These are phyloP conservation scores for Hyperoplus lanceolatus DNA, from an alignment of 2,797 vertebrate species.

Conservation along the genomic window DNA sequence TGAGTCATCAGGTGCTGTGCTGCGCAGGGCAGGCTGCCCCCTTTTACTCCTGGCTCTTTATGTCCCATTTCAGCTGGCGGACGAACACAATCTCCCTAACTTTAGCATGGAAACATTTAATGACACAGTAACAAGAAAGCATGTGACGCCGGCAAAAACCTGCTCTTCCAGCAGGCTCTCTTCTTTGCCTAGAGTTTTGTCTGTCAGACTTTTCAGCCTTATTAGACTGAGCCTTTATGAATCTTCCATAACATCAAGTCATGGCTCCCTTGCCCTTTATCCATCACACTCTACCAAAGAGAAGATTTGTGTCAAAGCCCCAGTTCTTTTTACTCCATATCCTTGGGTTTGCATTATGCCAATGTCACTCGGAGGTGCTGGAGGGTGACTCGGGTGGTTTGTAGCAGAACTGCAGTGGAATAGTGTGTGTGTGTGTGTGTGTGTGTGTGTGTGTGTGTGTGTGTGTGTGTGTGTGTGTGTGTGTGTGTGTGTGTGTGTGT, in stretches of 20 bases:
- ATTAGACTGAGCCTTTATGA: conserved; percentile 76
- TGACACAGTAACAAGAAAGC: conserved; percentile 35
- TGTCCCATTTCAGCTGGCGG: conserved; percentile 43
- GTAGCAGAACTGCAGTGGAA: conserved; percentile 77
- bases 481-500: conserved; percentile 70
- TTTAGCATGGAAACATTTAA: conserved; percentile 45
- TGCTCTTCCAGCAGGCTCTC: conserved; percentile 51
- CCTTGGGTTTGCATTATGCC: conserved; percentile 75
- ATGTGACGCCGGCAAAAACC: conserved; percentile 53
- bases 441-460: conserved; percentile 71
- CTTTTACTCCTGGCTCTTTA: conserved; percentile 35
- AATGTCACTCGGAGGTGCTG: conserved; percentile 72
- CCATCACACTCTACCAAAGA: conserved; percentile 67
- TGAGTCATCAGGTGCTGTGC: conserved; percentile 70
- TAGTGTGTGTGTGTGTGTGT: conserved; percentile 73
- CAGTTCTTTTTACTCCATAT: conserved; percentile 67
- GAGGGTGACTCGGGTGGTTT: conserved; percentile 72
- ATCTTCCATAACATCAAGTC: conserved; percentile 77
- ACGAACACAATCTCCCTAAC: conserved; percentile 33
- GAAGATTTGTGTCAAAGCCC: conserved; percentile 77
- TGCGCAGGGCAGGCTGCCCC: conserved; percentile 43
- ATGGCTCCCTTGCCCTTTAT: conserved; percentile 71
- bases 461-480: conserved; percentile 74
- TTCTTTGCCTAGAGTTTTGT: conserved; percentile 44
- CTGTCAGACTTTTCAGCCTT: conserved; percentile 62